These are phyloP conservation scores for Penaeus japonicus DNA, from an alignment of 1,140 invertebrate species.

Conservation along the genomic window DNA sequence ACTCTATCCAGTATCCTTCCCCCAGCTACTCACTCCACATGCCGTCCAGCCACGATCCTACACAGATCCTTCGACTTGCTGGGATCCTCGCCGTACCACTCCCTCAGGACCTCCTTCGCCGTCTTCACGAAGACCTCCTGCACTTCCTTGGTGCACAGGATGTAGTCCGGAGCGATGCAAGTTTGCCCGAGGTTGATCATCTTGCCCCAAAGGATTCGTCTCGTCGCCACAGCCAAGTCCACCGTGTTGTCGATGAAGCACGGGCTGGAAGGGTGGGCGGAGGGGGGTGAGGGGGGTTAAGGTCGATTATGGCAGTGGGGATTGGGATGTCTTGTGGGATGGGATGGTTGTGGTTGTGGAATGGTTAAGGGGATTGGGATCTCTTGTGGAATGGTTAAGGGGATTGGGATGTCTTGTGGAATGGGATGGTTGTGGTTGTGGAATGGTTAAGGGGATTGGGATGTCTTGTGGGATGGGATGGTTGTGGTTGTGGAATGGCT, in stretches of 20 bases:
- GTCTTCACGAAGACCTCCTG: slow-evolving; percentile 61
- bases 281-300: too few relatives aligned
- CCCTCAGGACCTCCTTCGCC: slow-evolving; percentile 69
- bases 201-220: slow-evolving; percentile 95
- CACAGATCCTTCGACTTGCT: slow-evolving; percentile 83
- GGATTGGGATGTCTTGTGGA: not conserved
- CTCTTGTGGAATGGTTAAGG: not conserved
- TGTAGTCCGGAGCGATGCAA: slow-evolving; percentile 96
- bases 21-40: slow-evolving; percentile 73
- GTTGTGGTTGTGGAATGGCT: too few relatives aligned
- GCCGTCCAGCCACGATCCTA: slow-evolving; percentile 84
- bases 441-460: too few relatives aligned
- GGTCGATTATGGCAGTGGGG: too few relatives aligned
- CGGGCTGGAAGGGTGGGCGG: slow-evolving; percentile 67
- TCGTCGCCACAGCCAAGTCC: slow-evolving; percentile 76
- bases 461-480: too few relatives aligned
- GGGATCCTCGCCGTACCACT: slow-evolving; percentile 87
- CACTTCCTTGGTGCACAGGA: slow-evolving; percentile 78
- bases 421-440: not conserved
- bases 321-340: not conserved
- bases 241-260: slow-evolving; percentile 80
- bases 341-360: not conserved
- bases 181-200: slow-evolving; percentile 93
- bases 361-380: not conserved
- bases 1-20: too few relatives aligned